phyloP scores from a whole-genome alignment of 2,888 invertebrate genomes.

The Drosophila multiciliata region DNA sequence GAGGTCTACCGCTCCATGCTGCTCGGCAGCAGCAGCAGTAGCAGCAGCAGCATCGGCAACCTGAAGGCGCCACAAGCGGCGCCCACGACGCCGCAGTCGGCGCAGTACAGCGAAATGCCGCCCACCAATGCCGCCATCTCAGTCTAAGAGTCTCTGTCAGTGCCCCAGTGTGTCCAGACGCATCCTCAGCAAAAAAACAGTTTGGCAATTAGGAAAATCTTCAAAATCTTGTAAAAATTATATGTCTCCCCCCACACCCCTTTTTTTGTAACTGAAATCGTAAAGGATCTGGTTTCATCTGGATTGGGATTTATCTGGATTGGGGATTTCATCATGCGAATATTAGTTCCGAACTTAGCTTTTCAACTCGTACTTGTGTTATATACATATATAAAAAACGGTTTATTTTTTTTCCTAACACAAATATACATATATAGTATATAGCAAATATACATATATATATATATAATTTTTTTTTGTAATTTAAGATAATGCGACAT shows the following conservation, averaged over 20 bases:
- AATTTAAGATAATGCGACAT: slow-evolving; percentile 59
- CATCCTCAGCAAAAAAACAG: too few species aligned
- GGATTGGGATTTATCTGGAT: background rate
- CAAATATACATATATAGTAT: slow-evolving; percentile 11
- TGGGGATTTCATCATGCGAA: background rate
- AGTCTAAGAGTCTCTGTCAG: slow-evolving; percentile 62
- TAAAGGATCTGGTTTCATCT: background rate
- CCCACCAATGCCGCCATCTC: slow-evolving; percentile 83
- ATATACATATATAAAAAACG: slow-evolving; percentile 56
- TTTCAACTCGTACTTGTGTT: slow-evolving; percentile 81
- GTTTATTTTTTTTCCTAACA: background rate
- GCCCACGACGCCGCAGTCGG: slow-evolving; percentile 51
- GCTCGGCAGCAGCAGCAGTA: slow-evolving; percentile 65
- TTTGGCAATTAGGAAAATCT: slow-evolving; percentile 20
- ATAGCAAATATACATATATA: slow-evolving; percentile 38
- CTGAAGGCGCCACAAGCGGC: slow-evolving; percentile 45
- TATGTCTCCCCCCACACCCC: background rate
- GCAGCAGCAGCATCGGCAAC: slow-evolving; percentile 50
- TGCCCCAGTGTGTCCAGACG: too few species aligned
- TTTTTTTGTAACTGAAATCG: too few species aligned
- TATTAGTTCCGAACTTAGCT: slow-evolving; percentile 56
- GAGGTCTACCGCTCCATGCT: slow-evolving; percentile 85
- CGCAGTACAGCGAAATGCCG: slow-evolving; percentile 79
- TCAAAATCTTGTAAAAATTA: background rate
- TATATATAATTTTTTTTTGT: slow-evolving; percentile 23